Percentiles rank a stretch among this genome's conserved stretches.
Evolutionary conservation across 2,797 vertebrate species (phyloP).

Genomic region (Craterocephalus amniculus): DNA sequence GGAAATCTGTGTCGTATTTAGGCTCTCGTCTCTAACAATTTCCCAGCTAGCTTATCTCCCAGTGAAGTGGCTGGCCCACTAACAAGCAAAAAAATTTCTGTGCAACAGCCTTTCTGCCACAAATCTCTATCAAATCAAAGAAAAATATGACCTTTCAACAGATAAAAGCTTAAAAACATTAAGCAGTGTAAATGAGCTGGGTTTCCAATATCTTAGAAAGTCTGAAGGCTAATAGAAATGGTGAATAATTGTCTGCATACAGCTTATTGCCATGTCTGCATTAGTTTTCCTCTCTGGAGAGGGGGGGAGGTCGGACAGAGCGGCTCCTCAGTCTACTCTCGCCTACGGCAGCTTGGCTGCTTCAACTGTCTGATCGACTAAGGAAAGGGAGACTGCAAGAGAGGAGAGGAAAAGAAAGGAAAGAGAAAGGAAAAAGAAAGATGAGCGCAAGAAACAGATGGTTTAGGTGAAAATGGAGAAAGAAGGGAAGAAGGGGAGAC

Average conservation of each 20-base stretch:
- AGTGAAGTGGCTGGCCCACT: constrained; percentile 16
- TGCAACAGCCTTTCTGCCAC: constrained; percentile 1
- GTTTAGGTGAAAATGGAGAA: neutral
- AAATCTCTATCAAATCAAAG: constrained; percentile 31
- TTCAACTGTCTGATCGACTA: constrained; percentile 71
- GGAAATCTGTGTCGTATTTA: constrained; percentile 31
- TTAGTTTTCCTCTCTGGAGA: constrained; percentile 71
- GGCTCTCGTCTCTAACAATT: constrained; percentile 5
- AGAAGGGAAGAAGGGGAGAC: neutral
- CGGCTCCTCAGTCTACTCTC: constrained; percentile 68
- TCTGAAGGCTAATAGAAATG: constrained; percentile 66
- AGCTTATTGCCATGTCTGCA: constrained; percentile 71
- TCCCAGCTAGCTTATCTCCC: constrained; percentile 19
- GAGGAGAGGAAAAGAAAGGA: constrained; percentile 28
- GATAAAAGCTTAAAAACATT: constrained; percentile 20
- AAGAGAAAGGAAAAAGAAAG: neutral
- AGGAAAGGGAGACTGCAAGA: constrained; percentile 54
- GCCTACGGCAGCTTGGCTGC: constrained; percentile 73
- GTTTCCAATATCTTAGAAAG: constrained; percentile 37
- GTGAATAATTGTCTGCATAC: constrained; percentile 76
- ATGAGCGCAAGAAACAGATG: neutral
- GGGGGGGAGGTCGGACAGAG: constrained; percentile 68
- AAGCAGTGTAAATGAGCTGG: constrained; percentile 9
- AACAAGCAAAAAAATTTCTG: constrained; percentile 26
- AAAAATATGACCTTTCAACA: constrained; percentile 19